phyloP scores from a whole-genome alignment of 2,113 vertebrate genomes.

The Helogale parvula region DNA sequence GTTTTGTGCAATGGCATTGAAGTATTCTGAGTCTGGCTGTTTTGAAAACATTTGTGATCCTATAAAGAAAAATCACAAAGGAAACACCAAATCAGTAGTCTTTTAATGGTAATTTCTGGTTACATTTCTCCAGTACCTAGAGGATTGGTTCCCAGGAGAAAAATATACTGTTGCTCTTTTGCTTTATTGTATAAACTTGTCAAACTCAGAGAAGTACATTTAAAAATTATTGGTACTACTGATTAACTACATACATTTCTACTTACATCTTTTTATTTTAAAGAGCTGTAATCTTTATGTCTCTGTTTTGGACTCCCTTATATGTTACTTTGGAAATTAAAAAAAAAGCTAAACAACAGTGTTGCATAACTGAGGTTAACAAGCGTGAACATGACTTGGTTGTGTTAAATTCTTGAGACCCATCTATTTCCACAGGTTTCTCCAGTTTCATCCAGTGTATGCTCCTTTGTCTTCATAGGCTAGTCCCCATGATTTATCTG shows the following conservation, averaged over 20 bases:
- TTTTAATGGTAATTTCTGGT: background rate
- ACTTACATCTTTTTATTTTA: background rate
- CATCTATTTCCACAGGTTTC: background rate
- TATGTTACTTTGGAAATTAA: background rate
- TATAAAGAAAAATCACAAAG: conserved; percentile 14
- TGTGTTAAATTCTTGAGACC: background rate
- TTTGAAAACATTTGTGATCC: background rate
- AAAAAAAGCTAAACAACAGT: background rate
- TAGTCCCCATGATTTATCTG: background rate
- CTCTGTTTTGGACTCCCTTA: background rate
- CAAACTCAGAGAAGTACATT: background rate
- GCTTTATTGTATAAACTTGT: background rate
- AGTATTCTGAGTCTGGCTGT: background rate
- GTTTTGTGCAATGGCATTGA: background rate
- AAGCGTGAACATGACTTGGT: background rate
- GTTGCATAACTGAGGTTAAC: background rate
- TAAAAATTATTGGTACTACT: conserved; percentile 3
- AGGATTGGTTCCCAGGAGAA: background rate
- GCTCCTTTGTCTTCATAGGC: background rate
- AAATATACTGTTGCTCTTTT: background rate
- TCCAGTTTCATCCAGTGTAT: background rate
- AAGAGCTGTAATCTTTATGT: background rate
- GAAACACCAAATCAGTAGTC: background rate
- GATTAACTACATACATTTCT: background rate
- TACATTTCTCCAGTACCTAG: background rate